phyloP scores from a whole-genome alignment of 1,140 invertebrate species.

The Anastrepha ludens region DNA sequence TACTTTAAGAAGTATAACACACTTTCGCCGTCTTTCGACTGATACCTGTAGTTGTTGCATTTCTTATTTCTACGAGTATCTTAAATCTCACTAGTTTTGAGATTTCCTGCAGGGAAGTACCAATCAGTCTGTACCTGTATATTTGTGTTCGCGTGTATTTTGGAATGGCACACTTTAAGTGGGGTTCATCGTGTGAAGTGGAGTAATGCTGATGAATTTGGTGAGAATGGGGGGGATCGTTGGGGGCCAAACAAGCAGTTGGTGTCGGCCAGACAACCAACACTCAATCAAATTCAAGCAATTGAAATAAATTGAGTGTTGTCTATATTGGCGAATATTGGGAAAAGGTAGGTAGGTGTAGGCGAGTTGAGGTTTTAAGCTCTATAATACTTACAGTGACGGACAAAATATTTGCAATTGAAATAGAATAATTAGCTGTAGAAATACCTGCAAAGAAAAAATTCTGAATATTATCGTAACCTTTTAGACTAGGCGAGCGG shows the following conservation, averaged over 20 bases:
- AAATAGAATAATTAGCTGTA: too few species aligned
- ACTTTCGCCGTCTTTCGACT: too few species aligned
- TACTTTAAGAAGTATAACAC: too few species aligned
- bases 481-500: too few species aligned
- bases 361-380: too few species aligned
- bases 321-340: conserved; percentile 5
- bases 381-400: too few species aligned
- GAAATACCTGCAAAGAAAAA: too few species aligned
- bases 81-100: too few species aligned
- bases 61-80: too few species aligned
- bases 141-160: background rate
- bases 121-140: background rate
- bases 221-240: background rate
- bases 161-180: background rate
- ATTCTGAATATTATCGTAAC: too few species aligned
- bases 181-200: background rate
- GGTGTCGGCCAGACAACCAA: conserved; percentile 25
- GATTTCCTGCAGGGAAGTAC: background rate
- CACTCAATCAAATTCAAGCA: conserved; percentile 67
- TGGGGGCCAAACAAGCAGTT: background rate
- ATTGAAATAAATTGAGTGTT: conserved; percentile 63
- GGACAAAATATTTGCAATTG: too few species aligned
- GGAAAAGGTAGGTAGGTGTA: background rate
- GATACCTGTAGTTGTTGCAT: too few species aligned
- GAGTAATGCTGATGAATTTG: background rate